These are phyloP conservation scores for Syngnathoides biaculeatus DNA, from an alignment of 2,113 vertebrate species.

Conservation along the genomic window DNA sequence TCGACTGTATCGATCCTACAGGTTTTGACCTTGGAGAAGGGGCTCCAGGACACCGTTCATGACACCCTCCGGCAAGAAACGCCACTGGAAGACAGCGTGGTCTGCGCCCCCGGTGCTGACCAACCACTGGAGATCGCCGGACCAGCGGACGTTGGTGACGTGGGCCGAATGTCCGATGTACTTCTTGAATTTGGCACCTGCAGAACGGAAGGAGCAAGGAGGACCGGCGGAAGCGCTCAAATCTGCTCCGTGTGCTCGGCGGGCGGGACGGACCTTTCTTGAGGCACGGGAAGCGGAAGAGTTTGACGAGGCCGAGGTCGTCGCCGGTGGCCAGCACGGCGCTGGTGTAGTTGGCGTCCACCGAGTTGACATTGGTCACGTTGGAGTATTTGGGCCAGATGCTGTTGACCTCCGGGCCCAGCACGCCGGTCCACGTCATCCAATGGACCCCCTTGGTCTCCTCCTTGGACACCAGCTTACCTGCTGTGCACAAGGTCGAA, in stretches of 20 bases:
- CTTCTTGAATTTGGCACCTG: constrained; percentile 94
- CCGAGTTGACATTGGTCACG: constrained; percentile 85
- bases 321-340: constrained; percentile 87
- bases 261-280: constrained; percentile 82
- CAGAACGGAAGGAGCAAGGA: constrained; percentile 9
- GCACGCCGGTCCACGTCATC: constrained; percentile 92
- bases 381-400: constrained; percentile 95
- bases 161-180: constrained; percentile 95
- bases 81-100: constrained; percentile 96
- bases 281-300: constrained; percentile 91
- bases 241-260: not conserved
- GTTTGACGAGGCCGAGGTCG: constrained; percentile 89
- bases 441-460: constrained; percentile 90
- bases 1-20: too few species aligned
- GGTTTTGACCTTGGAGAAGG: constrained; percentile 78
- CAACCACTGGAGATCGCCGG: constrained; percentile 93
- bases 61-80: constrained; percentile 90
- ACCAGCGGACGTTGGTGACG: constrained; percentile 95
- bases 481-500: constrained; percentile 69
- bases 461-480: constrained; percentile 86
- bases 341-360: constrained; percentile 91
- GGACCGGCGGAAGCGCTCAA: not conserved
- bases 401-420: constrained; percentile 89
- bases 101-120: constrained; percentile 93
- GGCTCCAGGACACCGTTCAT: constrained; percentile 87